Evolutionary conservation across 2,797 vertebrate species (phyloP).

Genomic region (Austrolebias charrua): DNA sequence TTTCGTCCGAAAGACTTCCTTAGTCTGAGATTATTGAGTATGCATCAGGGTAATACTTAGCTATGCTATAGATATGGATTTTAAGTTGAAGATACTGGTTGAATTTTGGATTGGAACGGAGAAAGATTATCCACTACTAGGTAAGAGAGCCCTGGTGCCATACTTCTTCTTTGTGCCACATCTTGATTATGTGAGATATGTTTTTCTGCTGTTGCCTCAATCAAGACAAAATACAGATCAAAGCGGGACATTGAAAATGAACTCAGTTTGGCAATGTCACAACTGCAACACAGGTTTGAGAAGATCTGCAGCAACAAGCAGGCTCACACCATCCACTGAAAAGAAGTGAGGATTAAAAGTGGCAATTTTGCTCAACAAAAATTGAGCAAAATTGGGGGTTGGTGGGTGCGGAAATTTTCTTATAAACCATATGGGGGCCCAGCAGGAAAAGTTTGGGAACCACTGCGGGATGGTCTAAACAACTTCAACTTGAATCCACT

Average conservation of each 20-base stretch:
- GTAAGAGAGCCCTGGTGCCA: neutral
- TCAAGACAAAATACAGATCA: neutral
- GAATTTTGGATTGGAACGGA: constrained; percentile 8
- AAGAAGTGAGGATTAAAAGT: neutral
- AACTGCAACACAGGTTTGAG: neutral
- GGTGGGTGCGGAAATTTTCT: too few species aligned
- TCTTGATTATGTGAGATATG: neutral
- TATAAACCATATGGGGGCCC: too few species aligned
- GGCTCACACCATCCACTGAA: neutral
- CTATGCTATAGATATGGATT: too few species aligned
- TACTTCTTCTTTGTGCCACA: neutral
- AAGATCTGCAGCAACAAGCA: neutral
- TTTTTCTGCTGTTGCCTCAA: constrained; percentile 5
- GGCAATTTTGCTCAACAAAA: too few species aligned
- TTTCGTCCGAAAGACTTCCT: too few species aligned
- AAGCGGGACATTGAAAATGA: neutral
- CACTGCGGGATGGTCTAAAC: too few species aligned
- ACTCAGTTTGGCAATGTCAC: neutral
- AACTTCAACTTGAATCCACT: too few species aligned
- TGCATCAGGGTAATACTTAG: too few species aligned
- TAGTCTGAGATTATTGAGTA: too few species aligned
- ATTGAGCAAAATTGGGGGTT: too few species aligned
- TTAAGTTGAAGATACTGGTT: neutral
- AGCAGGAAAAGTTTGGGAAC: too few species aligned
- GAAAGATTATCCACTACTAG: neutral